These are phyloP conservation scores for Scaptomyza graminum DNA, from an alignment of 1,140 invertebrate genomes.

Conservation along the genomic window DNA sequence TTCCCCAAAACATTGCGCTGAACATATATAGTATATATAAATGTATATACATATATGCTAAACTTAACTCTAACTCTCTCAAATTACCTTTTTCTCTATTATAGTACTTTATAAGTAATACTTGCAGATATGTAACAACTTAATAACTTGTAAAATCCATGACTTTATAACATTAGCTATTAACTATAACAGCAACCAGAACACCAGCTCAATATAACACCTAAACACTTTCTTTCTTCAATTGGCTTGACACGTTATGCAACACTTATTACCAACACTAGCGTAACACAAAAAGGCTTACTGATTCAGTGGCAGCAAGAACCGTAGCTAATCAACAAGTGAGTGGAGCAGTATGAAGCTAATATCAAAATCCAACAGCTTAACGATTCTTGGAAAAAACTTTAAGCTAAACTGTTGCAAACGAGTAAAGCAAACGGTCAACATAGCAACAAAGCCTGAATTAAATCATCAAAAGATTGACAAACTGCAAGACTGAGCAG, in stretches of 20 bases:
- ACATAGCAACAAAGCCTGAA: no score
- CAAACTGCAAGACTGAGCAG: background rate
- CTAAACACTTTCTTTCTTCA: background rate
- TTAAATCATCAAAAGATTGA: no score
- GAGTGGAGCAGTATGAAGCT: no score
- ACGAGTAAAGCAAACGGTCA: no score
- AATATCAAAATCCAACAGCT: no score
- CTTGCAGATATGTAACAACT: constrained; percentile 62
- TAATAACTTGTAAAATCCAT: constrained; percentile 27
- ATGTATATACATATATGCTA: constrained; percentile 16
- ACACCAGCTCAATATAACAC: constrained; percentile 13
- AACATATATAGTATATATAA: constrained; percentile 29
- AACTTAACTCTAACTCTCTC: constrained; percentile 25
- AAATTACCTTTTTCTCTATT: constrained; percentile 18
- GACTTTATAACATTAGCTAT: constrained; percentile 53
- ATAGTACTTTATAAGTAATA: constrained; percentile 57
- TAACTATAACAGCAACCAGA: constrained; percentile 42
- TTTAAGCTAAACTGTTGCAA: no score
- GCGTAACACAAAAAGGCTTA: background rate
- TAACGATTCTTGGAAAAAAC: no score
- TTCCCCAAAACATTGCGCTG: background rate
- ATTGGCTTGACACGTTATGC: constrained; percentile 17
- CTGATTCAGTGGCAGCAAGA: background rate
- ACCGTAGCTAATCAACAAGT: no score
- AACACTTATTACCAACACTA: constrained; percentile 7